phyloP scores from a whole-genome alignment of 2,888 invertebrate genomes.

The Andrena flavipes region DNA sequence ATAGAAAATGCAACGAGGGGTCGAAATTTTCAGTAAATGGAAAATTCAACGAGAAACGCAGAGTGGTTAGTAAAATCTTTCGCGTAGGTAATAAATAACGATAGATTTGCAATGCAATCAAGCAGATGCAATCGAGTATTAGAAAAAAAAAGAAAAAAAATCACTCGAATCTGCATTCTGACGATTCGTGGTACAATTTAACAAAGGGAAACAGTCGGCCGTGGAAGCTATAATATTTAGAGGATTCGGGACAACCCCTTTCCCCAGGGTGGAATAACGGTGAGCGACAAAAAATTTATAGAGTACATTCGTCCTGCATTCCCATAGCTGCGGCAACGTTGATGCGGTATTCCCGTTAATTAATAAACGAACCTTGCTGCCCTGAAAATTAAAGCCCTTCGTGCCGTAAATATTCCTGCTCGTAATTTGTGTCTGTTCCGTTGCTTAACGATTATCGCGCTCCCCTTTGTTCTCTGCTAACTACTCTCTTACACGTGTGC shows the following conservation, averaged over 20 bases:
- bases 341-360: slow-evolving; percentile 22
- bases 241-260: background rate
- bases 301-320: background rate
- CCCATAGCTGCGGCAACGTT: background rate
- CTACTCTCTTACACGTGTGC: background rate
- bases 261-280: slow-evolving; percentile 23
- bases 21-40: too few species aligned
- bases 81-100: too few species aligned
- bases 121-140: background rate
- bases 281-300: background rate
- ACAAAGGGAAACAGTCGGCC: background rate
- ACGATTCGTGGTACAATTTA: slow-evolving; percentile 11
- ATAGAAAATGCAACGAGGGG: too few species aligned
- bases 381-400: background rate
- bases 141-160: too few species aligned
- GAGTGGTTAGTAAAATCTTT: background rate
- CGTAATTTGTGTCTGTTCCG: too few species aligned
- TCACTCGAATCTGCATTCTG: background rate
- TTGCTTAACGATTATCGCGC: background rate
- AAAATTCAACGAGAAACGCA: too few species aligned
- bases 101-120: background rate
- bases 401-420: slow-evolving; percentile 2
- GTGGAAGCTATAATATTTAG: slow-evolving; percentile 19
- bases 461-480: background rate
- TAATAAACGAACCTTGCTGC: slow-evolving; percentile 18